phyloP scores from a whole-genome alignment of 2,888 invertebrate genomes.

The Pemphredon lugubris region DNA sequence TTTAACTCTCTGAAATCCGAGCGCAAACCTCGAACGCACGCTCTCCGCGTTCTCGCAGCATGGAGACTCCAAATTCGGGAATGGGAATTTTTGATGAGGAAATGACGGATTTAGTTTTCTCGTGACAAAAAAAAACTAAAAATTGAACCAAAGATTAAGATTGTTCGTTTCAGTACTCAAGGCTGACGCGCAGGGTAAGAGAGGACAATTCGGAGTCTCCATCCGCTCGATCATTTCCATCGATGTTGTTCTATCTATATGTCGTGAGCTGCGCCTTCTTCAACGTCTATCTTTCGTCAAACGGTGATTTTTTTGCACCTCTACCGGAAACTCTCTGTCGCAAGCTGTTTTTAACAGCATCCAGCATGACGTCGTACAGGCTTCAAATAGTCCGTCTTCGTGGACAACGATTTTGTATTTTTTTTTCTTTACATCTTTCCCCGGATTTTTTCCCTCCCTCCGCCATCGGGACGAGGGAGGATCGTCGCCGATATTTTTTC shows the following conservation, averaged over 20 bases:
- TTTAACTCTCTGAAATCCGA: neutral
- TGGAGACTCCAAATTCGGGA: neutral
- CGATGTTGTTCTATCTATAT: constrained; percentile 19
- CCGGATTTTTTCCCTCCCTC: constrained; percentile 21
- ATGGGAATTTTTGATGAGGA: too few species aligned
- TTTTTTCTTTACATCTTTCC: constrained; percentile 22
- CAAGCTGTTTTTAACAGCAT: constrained; percentile 1
- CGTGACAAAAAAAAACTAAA: too few species aligned
- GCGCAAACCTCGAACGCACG: too few species aligned
- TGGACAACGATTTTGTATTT: too few species aligned
- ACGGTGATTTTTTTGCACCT: constrained; percentile 10
- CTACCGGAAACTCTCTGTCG: neutral
- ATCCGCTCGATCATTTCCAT: constrained; percentile 6
- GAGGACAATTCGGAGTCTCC: neutral
- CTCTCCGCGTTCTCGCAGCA: too few species aligned
- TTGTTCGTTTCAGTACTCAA: too few species aligned
- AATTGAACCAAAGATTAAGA: too few species aligned
- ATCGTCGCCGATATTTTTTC: constrained; percentile 25
- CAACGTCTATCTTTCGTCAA: constrained; percentile 7
- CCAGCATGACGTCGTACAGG: neutral
- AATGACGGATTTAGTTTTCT: too few species aligned
- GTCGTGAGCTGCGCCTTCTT: constrained; percentile 15
- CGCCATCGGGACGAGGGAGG: constrained; percentile 17
- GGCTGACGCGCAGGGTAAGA: neutral
- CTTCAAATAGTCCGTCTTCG: constrained; percentile 15